Conservation (phyloP, 2,797 vertebrate species). For the Danio choprae region DNA sequence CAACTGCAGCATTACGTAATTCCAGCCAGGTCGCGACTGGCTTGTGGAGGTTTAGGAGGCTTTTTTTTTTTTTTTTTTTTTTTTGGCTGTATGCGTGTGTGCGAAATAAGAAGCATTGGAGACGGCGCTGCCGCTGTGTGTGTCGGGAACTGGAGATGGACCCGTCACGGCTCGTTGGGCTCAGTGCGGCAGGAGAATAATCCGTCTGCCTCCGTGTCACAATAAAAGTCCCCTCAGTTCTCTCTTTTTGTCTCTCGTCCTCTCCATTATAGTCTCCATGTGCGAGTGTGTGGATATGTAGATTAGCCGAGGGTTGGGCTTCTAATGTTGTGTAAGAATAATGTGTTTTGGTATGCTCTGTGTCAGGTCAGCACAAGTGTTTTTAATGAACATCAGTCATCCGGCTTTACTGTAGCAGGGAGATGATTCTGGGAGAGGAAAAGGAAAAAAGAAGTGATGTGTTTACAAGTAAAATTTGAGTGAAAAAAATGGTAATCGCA, state of each 20-base stretch:
- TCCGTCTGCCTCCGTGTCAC: conserved; percentile 59
- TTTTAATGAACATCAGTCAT: conserved; percentile 38
- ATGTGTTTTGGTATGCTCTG: background rate
- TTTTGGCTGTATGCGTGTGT: conserved; percentile 3
- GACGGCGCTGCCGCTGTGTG: conserved; percentile 48
- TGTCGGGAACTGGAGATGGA: conserved; percentile 57
- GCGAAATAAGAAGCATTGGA: conserved; percentile 57
- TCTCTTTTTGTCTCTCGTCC: conserved; percentile 24
- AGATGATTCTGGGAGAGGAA: background rate
- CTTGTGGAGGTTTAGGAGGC: conserved; percentile 48
- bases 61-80: conserved; percentile 32
- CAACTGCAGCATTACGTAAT: conserved; percentile 64
- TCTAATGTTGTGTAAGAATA: conserved; percentile 49
- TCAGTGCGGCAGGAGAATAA: conserved; percentile 60
- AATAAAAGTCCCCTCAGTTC: conserved; percentile 63
- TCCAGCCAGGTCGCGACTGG: conserved; percentile 55
- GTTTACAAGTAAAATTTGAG: background rate
- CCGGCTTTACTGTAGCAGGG: background rate
- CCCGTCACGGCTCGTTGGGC: conserved; percentile 65
- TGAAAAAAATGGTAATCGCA: background rate
- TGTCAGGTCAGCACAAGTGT: conserved; percentile 20
- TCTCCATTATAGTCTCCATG: conserved; percentile 6
- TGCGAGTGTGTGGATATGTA: conserved; percentile 27
- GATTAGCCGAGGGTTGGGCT: conserved; percentile 17
- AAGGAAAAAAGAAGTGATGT: background rate